Evolutionary conservation across 2,113 vertebrate genomes (phyloP).

Genomic region (chimpanzee (Pan troglodytes)): NHGRI_mPanTro3-v2.1_pri NC_072402.2:170761501-170762000

Average conservation of each 20-base stretch:
- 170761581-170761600: neutral
- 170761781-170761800: no score
- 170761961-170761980: neutral
- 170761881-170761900: no score
- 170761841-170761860: no score
- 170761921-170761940: no score
- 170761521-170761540: neutral
- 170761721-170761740: neutral
- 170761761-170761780: no score
- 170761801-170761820: no score
- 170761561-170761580: neutral
- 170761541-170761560: neutral
- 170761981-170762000: neutral
- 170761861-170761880: no score
- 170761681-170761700: neutral
- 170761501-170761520: neutral
- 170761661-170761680: neutral
- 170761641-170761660: neutral
- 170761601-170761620: neutral
- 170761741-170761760: no score
- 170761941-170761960: no score
- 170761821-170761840: no score
- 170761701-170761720: neutral
- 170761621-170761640: neutral
- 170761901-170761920: no score